phyloP scores from a whole-genome alignment of 2,113 vertebrate genomes.

The Labeo catla region DNA sequence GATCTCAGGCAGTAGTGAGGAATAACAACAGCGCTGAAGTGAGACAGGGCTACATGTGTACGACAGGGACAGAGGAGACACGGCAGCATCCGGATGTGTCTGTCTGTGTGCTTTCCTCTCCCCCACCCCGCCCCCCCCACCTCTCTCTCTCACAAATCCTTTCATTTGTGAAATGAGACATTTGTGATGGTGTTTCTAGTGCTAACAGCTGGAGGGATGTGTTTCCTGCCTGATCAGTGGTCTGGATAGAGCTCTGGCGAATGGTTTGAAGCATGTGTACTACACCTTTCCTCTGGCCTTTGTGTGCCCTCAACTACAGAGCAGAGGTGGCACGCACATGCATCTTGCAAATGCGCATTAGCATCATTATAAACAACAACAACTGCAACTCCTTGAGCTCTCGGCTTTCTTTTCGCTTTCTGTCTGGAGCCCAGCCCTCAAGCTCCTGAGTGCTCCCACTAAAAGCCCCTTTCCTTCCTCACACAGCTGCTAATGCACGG shows the following conservation, averaged over 20 bases:
- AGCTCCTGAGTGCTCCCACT: constrained; percentile 67
- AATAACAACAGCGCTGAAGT: not conserved
- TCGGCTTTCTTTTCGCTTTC: constrained; percentile 53
- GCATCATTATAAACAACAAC: constrained; percentile 47
- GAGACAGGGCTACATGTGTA: not conserved
- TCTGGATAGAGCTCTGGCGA: constrained; percentile 31
- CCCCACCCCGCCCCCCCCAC: too few species aligned
- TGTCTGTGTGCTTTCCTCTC: constrained; percentile 5
- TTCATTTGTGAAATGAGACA: constrained; percentile 44
- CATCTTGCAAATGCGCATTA: constrained; percentile 40
- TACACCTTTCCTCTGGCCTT: constrained; percentile 47
- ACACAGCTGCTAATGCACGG: constrained; percentile 85
- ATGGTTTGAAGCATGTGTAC: constrained; percentile 46
- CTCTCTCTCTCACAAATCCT: constrained; percentile 18
- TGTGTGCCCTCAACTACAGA: constrained; percentile 35
- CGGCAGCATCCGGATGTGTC: not conserved
- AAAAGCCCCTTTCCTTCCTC: constrained; percentile 71
- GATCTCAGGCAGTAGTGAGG: not conserved
- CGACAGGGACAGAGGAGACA: constrained; percentile 11
- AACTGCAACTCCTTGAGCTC: constrained; percentile 26
- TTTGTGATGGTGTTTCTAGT: constrained; percentile 44
- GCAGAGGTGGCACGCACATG: constrained; percentile 28
- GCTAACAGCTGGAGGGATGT: constrained; percentile 50
- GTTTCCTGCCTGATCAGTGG: constrained; percentile 45
- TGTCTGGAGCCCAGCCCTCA: constrained; percentile 48